These are phyloP conservation scores for Hydriomena furcata DNA, from an alignment of 2,888 invertebrate species.

Conservation along the genomic window DNA sequence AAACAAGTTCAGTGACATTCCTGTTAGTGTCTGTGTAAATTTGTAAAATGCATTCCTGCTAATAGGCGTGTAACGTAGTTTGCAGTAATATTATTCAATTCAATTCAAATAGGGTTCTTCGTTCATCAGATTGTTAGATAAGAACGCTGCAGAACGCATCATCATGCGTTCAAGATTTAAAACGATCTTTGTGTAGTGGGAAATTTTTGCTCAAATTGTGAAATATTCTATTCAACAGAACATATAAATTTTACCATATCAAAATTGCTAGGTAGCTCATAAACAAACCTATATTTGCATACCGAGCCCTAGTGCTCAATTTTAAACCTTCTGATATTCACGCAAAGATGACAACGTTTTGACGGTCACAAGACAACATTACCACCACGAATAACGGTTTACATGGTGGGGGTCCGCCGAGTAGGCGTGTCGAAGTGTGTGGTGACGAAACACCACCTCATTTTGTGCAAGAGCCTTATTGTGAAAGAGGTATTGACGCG, in stretches of 20 bases:
- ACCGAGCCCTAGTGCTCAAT: slow-evolving; percentile 17
- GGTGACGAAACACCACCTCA: slow-evolving; percentile 73
- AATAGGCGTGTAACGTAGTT: slow-evolving; percentile 20
- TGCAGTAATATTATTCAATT: neutral
- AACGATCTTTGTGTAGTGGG: neutral
- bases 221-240: slow-evolving; percentile 13
- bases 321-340: slow-evolving; percentile 28
- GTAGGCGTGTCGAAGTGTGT: slow-evolving; percentile 71
- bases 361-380: slow-evolving; percentile 30
- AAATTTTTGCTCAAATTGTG: slow-evolving; percentile 16
- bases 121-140: slow-evolving; percentile 1
- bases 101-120: neutral
- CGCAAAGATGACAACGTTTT: slow-evolving; percentile 30
- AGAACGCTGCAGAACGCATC: no score
- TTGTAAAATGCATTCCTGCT: slow-evolving; percentile 26
- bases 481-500: slow-evolving; percentile 73
- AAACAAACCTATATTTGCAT: slow-evolving; percentile 23
- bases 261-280: slow-evolving; percentile 22
- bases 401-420: slow-evolving; percentile 53
- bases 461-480: slow-evolving; percentile 73
- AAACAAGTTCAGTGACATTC: slow-evolving; percentile 42
- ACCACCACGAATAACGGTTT: slow-evolving; percentile 47
- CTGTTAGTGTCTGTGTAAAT: slow-evolving; percentile 33
- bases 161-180: slow-evolving; percentile 6
- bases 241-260: slow-evolving; percentile 15